phyloP scores from a whole-genome alignment of 2,113 vertebrate species.

The Dicaeum eximium region DNA sequence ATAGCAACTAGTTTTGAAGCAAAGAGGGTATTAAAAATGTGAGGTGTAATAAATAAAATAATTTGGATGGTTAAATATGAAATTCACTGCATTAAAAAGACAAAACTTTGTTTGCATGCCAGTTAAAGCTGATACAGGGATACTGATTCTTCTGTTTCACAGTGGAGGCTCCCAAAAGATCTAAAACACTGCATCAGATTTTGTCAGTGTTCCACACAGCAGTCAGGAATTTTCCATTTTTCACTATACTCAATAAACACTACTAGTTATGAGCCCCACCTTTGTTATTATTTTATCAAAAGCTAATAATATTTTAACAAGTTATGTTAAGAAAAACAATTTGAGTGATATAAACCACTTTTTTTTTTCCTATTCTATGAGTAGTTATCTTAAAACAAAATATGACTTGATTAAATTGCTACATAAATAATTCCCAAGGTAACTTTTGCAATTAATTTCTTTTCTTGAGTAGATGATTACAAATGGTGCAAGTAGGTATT shows the following conservation, averaged over 20 bases:
- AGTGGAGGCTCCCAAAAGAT: background rate
- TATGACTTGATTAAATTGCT: background rate
- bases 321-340: background rate
- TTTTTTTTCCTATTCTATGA: background rate
- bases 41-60: background rate
- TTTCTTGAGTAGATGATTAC: background rate
- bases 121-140: background rate
- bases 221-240: background rate
- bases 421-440: background rate
- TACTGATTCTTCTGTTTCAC: background rate
- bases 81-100: background rate
- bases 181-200: background rate
- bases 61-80: background rate
- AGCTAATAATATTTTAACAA: background rate
- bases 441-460: background rate
- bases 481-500: background rate
- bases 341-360: background rate
- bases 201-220: background rate
- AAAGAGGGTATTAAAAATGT: background rate
- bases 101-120: background rate
- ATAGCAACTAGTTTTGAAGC: background rate
- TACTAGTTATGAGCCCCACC: background rate
- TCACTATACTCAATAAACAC: background rate
- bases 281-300: background rate
- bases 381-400: background rate